These are phyloP conservation scores for Suricata suricatta DNA, from an alignment of 2,113 vertebrate genomes.

Conservation along the genomic window DNA sequence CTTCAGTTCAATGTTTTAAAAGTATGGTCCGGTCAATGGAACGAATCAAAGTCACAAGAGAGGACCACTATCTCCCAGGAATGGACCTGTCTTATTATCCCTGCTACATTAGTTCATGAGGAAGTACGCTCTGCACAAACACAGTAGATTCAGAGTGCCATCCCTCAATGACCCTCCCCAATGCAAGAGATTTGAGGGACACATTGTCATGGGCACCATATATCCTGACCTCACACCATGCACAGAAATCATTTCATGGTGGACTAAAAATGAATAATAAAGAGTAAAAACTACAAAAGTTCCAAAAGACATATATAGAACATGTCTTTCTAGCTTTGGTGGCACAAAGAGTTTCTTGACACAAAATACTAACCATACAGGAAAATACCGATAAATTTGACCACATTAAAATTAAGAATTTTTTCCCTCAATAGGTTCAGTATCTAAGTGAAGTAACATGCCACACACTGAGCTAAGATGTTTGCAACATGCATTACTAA, in stretches of 20 bases:
- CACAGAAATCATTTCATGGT: background rate
- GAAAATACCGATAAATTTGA: background rate
- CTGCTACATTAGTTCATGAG: background rate
- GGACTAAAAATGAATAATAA: background rate
- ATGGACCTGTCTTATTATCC: background rate
- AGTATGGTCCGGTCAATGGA: background rate
- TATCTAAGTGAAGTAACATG: background rate
- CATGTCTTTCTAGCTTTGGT: background rate
- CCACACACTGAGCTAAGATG: background rate
- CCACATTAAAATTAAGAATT: background rate
- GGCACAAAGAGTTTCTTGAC: background rate
- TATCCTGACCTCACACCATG: background rate
- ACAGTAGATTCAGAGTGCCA: background rate
- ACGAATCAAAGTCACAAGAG: background rate
- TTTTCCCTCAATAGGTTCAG: background rate
- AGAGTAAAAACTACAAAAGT: background rate
- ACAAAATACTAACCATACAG: background rate
- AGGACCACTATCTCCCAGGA: background rate
- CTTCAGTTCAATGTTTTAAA: background rate
- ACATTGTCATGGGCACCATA: background rate
- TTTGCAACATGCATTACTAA: background rate
- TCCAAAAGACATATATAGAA: background rate
- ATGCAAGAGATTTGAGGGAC: background rate
- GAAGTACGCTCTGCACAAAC: background rate
- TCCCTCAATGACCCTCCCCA: background rate